Conservation (phyloP, 2,888 invertebrate genomes). For the Xanthia togata region DNA sequence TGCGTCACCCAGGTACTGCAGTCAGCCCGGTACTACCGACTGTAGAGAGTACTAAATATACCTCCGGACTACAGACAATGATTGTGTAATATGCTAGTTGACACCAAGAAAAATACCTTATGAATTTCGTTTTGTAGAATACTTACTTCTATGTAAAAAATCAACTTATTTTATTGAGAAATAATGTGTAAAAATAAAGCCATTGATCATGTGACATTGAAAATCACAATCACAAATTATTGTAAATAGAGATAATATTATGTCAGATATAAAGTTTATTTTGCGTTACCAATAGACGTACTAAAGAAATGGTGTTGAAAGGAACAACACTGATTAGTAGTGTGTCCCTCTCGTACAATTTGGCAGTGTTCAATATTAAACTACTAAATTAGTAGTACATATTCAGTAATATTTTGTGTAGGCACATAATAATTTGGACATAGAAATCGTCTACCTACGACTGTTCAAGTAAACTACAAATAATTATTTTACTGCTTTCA, state of each 20-base stretch:
- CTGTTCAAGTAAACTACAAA: neutral
- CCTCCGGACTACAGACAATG: neutral
- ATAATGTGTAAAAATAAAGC: neutral
- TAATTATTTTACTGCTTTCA: neutral
- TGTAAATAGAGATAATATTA: neutral
- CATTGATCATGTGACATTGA: neutral
- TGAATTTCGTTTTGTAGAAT: neutral
- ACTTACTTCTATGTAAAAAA: neutral
- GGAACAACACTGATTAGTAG: no score
- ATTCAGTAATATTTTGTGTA: neutral
- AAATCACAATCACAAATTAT: neutral
- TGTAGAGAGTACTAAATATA: slow-evolving; percentile 13
- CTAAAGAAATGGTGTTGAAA: neutral
- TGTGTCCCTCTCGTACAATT: neutral
- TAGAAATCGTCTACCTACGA: neutral
- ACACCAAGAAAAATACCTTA: no score
- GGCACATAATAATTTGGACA: neutral
- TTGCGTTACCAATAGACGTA: neutral
- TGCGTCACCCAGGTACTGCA: neutral
- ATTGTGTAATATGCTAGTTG: neutral
- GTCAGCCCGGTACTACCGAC: neutral
- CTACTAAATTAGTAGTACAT: neutral
- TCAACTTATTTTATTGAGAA: neutral
- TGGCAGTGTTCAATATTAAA: neutral
- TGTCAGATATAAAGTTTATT: neutral